Evolutionary conservation across 2,888 invertebrate genomes (phyloP).

Genomic region (Himalopsyche tibetana): DNA sequence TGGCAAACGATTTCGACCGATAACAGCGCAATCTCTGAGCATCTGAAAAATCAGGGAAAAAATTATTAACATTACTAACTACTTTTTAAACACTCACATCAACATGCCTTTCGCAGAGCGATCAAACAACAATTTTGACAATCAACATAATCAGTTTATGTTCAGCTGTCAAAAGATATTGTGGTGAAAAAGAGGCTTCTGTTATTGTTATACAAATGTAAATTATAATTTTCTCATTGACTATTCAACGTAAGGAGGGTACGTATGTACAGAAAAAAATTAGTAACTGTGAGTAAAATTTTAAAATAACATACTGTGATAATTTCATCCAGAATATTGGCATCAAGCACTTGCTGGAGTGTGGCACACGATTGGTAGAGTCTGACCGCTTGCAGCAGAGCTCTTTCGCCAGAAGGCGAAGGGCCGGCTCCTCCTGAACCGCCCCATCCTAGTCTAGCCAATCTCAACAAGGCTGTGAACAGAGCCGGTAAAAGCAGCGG

Average conservation of each 20-base stretch:
- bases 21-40: slow-evolving; percentile 60
- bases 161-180: background rate
- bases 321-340: slow-evolving; percentile 63
- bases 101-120: no score
- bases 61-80: no score
- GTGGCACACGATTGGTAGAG: slow-evolving; percentile 72
- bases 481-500: slow-evolving; percentile 72
- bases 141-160: no score
- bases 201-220: background rate
- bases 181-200: no score
- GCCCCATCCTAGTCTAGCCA: slow-evolving; percentile 67
- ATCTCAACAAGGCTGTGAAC: slow-evolving; percentile 71
- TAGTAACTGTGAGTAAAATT: background rate
- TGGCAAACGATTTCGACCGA: slow-evolving; percentile 39
- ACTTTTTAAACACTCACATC: no score
- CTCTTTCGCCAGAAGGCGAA: slow-evolving; percentile 68
- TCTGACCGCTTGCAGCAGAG: slow-evolving; percentile 72
- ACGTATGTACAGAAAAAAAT: background rate
- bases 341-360: slow-evolving; percentile 56
- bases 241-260: no score
- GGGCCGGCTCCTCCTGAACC: slow-evolving; percentile 66
- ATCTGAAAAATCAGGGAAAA: slow-evolving; percentile 47
- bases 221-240: no score
- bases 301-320: slow-evolving; percentile 55
- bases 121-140: background rate